Evolutionary conservation across 2,888 invertebrate genomes (phyloP), one percentile per base, ranked within the genome.

Genomic region (Portevinia maculata): DNA sequence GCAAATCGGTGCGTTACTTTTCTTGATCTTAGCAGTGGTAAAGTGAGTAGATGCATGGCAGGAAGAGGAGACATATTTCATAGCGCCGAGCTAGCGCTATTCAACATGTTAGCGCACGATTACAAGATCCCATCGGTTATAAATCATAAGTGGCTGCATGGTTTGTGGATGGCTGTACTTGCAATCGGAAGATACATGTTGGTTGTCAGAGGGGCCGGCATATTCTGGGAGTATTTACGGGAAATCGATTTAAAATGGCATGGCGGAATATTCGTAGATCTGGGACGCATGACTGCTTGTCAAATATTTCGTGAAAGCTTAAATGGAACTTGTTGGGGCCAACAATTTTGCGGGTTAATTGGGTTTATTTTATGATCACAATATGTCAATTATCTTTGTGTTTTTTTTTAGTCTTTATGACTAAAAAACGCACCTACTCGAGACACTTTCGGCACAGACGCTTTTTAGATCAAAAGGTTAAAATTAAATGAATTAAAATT

Each of bases 111-210:
- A 24, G 57, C 69, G 50, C 62, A 37, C 62, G 50, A 69, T 79
- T 69, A 74, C 79, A 62, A 17, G 62, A 41, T 37, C 69, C 17
- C 55, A 52, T 57, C 46, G 62, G 30, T 6, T 44, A 34, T 79
- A 64, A 79, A 79, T 79, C 74, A 79, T 73, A 70, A 67, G 53
- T n/a, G 67, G 48, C 48, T 21, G 30, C 21, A 15, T 11, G 7
- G 44, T 32, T 50, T 50, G 24, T n/a, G 8, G 15, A 34, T 24
- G 13, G 9, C 37, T 15, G 15, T 24, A 44, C 6, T 64, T 44
- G 55, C 6, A 8, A 28, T 64, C 57, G 55, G 24, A 2, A n/a
- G n/a, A 24, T 24, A 5, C 50, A 62, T 71, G 76, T 62, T 41
- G 32, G 62, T n/a, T 48, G 46, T 50, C 34, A 50, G 37, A 50